Evolutionary conservation across 2,888 invertebrate genomes (phyloP).

Genomic region (Thera britannica): DNA sequence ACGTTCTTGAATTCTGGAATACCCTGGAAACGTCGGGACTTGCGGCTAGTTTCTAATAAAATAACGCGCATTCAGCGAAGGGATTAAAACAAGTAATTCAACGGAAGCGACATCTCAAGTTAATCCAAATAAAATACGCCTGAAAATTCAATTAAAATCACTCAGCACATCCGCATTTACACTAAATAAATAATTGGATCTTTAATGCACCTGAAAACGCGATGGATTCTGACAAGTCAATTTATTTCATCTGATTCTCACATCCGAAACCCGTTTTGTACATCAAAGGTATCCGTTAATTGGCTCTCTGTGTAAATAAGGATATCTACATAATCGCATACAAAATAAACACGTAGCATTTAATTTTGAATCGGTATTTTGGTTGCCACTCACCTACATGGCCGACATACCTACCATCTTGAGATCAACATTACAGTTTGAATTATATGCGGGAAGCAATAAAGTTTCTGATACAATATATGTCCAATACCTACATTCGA

Average conservation of each 20-base stretch:
- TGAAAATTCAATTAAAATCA: slow-evolving; percentile 23
- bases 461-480: slow-evolving; percentile 5
- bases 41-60: neutral
- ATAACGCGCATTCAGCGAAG: neutral
- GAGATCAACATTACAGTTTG: neutral
- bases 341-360: slow-evolving; percentile 43
- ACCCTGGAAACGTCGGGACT: too few species aligned
- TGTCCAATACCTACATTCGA: slow-evolving; percentile 33
- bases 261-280: slow-evolving; percentile 72
- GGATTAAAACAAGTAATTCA: neutral
- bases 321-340: slow-evolving; percentile 45
- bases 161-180: slow-evolving; percentile 37
- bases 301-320: slow-evolving; percentile 56
- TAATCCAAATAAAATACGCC: slow-evolving; percentile 7
- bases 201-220: slow-evolving; percentile 65
- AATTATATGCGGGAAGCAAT: slow-evolving; percentile 7
- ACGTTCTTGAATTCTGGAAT: too few species aligned
- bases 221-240: slow-evolving; percentile 68
- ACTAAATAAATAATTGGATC: slow-evolving; percentile 63
- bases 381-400: slow-evolving; percentile 27
- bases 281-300: slow-evolving; percentile 79
- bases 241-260: slow-evolving; percentile 72
- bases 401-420: slow-evolving; percentile 28
- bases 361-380: slow-evolving; percentile 35
- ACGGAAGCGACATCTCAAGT: neutral